These are phyloP conservation scores for Tragelaphus imberbis DNA, from an alignment of 2,113 vertebrate species.

Conservation along the genomic window DNA sequence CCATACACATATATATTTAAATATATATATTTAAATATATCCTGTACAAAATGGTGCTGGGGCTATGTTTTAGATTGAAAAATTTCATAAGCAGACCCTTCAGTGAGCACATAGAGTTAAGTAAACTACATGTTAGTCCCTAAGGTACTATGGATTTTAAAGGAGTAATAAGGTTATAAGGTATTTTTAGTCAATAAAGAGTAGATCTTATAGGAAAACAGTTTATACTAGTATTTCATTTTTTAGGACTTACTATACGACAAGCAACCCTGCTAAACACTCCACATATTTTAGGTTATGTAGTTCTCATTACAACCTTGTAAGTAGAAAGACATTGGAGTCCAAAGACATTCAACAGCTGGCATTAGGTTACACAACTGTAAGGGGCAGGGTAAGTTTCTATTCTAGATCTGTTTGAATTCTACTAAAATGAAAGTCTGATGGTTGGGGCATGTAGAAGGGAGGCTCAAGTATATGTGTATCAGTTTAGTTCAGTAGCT, in stretches of 20 bases:
- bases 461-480: neutral
- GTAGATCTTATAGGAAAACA: neutral
- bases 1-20: neutral
- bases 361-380: neutral
- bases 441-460: neutral
- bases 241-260: neutral
- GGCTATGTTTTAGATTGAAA: neutral
- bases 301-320: neutral
- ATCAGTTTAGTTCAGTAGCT: neutral
- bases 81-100: neutral
- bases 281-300: neutral
- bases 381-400: neutral
- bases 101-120: neutral
- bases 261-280: neutral
- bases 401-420: neutral
- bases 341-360: neutral
- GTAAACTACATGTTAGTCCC: neutral
- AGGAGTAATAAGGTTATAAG: neutral
- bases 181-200: neutral
- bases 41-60: neutral
- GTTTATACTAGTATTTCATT: neutral
- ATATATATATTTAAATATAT: neutral
- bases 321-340: neutral
- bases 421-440: neutral
- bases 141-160: neutral